phyloP scores from a whole-genome alignment of 2,797 vertebrate species.

The Danio kyathit region DNA sequence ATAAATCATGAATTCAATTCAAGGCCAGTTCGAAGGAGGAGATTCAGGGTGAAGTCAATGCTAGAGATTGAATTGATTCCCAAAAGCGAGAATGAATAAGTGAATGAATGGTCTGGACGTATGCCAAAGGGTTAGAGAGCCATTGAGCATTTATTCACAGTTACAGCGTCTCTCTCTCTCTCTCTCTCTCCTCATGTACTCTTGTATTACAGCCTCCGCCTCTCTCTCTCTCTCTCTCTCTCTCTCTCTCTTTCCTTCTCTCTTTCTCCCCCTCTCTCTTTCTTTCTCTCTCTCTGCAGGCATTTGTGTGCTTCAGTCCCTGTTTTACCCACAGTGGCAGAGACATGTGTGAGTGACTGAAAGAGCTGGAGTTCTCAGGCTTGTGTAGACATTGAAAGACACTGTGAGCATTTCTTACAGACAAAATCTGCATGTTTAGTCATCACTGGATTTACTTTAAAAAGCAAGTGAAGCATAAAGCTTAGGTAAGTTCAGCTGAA shows the following conservation, averaged over 20 bases:
- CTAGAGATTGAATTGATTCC: background rate
- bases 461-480: conserved; percentile 8
- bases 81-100: conserved; percentile 2
- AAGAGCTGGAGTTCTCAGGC: conserved; percentile 60
- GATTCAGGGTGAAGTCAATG: background rate
- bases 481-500: conserved; percentile 17
- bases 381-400: conserved; percentile 37
- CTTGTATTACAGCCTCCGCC: no score
- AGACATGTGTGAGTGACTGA: conserved; percentile 60
- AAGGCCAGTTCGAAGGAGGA: conserved; percentile 4
- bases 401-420: conserved; percentile 25
- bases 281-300: conserved; percentile 61
- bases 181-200: conserved; percentile 8
- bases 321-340: conserved; percentile 60
- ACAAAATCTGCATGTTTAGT: conserved; percentile 10
- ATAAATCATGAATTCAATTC: background rate
- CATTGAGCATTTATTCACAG: conserved; percentile 54
- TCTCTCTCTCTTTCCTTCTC: conserved; percentile 55
- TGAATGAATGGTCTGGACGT: conserved; percentile 18
- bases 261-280: conserved; percentile 61
- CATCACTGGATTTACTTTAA: conserved; percentile 24
- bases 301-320: conserved; percentile 48
- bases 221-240: conserved; percentile 44
- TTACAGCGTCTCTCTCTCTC: conserved; percentile 49
- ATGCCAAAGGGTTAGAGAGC: conserved; percentile 38